A percentile compares a stretch with the other conserved stretches of the same genome.
These are phyloP conservation scores for Dryobates pubescens DNA, from an alignment of 2,797 vertebrate species.

Conservation along the genomic window DNA sequence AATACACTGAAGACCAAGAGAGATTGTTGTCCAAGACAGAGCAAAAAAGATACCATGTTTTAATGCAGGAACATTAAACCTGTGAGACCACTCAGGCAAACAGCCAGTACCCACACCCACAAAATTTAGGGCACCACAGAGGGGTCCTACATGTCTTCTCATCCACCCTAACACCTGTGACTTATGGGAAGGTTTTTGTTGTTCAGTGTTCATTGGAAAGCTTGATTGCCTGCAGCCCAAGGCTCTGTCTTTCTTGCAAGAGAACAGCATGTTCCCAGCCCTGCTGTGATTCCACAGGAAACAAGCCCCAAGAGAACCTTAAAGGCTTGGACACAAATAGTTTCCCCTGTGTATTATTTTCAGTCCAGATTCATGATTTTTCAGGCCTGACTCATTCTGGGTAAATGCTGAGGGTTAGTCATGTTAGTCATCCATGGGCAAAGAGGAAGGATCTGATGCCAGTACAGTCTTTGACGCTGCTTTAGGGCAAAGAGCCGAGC, in stretches of 20 bases:
- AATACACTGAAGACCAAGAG: not conserved
- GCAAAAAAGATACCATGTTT: not conserved
- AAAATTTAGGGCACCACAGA: not conserved
- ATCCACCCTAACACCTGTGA: not conserved
- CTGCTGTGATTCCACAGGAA: constrained; percentile 8
- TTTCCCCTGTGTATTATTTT: constrained; percentile 39
- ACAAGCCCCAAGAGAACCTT: constrained; percentile 47
- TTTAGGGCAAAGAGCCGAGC: not conserved
- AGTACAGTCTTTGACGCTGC: not conserved
- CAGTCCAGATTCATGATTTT: constrained; percentile 33
- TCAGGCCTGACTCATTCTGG: constrained; percentile 24
- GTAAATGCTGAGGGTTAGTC: constrained; percentile 6
- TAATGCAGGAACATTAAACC: rapidly evolving
- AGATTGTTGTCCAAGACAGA: not conserved
- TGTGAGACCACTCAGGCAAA: not conserved
- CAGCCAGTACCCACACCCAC: not conserved
- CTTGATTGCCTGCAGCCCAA: not conserved
- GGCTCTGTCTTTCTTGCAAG: not conserved
- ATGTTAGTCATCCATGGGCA: not conserved
- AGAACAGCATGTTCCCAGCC: constrained; percentile 32
- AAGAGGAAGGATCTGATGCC: not conserved
- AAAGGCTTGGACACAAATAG: constrained; percentile 45
- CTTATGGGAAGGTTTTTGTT: not conserved
- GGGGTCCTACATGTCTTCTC: not conserved
- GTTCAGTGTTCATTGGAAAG: not conserved